Evolutionary conservation across 2,113 vertebrate species (phyloP).

Genomic region (Ellobius talpinus): DNA sequence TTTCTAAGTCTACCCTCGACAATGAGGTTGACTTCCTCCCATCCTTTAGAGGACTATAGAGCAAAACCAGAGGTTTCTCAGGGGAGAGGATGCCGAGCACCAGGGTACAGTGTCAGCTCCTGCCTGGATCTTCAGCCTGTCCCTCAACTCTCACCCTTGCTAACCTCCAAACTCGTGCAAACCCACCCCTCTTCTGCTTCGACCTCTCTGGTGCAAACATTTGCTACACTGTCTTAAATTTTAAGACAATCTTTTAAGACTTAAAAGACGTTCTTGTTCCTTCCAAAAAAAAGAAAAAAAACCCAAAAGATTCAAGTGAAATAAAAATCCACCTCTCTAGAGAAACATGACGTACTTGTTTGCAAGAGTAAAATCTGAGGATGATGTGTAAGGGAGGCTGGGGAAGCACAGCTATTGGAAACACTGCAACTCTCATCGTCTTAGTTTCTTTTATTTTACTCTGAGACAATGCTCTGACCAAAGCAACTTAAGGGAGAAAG

Average conservation of each 20-base stretch:
- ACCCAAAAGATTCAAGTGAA: neutral
- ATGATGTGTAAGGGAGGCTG: neutral
- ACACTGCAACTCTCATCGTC: neutral
- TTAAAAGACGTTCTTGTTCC: neutral
- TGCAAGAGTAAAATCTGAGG: neutral
- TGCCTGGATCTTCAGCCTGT: neutral
- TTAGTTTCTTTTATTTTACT: neutral
- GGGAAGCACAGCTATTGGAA: neutral
- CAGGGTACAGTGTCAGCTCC: neutral
- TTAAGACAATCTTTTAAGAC: neutral
- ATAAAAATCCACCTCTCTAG: neutral
- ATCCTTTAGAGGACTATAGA: neutral
- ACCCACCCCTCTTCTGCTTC: neutral
- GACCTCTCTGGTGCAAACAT: neutral
- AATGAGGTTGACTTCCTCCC: neutral
- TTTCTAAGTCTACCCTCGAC: neutral
- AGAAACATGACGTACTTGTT: neutral
- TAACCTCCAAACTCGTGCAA: neutral
- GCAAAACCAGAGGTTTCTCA: neutral
- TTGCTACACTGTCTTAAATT: neutral
- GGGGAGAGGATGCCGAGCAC: neutral
- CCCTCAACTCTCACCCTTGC: neutral
- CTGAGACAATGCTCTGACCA: neutral
- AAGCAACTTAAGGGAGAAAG: neutral
- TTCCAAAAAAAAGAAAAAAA: neutral